Evolutionary conservation across 1,140 invertebrate genomes (phyloP).

Genomic region (Scaptomyza pallida): DNA sequence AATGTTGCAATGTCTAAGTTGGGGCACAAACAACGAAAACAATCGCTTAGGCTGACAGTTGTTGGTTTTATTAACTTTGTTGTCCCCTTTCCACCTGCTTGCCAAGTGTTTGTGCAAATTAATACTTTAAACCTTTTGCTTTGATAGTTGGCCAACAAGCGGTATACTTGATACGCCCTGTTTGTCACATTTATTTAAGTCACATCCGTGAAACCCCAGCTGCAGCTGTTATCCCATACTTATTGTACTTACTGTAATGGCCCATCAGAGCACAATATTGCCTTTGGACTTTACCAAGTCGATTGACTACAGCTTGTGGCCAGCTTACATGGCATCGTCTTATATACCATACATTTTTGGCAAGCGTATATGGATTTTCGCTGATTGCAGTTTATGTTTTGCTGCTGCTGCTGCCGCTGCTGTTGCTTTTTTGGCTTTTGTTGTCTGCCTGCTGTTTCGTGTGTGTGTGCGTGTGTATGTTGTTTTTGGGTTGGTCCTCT

Average conservation of each 20-base stretch:
- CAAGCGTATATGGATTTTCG: slow-evolving; percentile 20
- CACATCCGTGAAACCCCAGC: not conserved
- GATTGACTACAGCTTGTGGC: not conserved
- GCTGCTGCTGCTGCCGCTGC: slow-evolving; percentile 8
- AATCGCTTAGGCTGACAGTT: no score
- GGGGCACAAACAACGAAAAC: slow-evolving; percentile 8
- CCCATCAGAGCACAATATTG: not conserved
- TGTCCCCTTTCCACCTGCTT: no score
- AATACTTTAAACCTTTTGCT: slow-evolving; percentile 72
- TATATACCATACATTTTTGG: slow-evolving; percentile 20
- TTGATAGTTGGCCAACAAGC: no score
- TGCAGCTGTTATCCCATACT: not conserved
- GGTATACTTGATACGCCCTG: no score
- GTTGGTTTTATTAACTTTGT: slow-evolving; percentile 71
- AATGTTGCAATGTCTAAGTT: slow-evolving; percentile 20
- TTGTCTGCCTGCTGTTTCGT: slow-evolving; percentile 32
- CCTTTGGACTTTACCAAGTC: not conserved
- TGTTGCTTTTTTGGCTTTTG: slow-evolving; percentile 27
- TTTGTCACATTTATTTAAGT: not conserved
- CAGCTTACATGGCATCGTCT: not conserved
- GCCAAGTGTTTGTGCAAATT: slow-evolving; percentile 73
- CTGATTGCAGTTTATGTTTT: slow-evolving; percentile 33
- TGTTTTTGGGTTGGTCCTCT: not conserved
- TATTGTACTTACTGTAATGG: not conserved
- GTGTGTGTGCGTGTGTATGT: slow-evolving; percentile 1